phyloP scores from a whole-genome alignment of 2,888 invertebrate genomes.

The Diarsia brunnea region DNA sequence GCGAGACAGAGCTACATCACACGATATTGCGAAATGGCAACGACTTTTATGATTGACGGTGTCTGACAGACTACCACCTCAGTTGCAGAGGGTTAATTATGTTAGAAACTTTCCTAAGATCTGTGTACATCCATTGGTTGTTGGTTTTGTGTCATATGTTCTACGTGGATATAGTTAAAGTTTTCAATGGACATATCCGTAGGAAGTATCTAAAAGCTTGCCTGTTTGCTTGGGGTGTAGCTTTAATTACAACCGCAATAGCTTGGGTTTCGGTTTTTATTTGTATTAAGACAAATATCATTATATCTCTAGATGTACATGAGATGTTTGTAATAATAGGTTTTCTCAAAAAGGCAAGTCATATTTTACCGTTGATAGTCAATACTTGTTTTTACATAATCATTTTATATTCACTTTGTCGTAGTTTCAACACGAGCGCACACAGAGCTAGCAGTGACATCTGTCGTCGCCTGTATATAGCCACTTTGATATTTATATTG shows the following conservation, averaged over 20 bases:
- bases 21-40: too few relatives aligned
- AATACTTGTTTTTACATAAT: slow-evolving; percentile 9
- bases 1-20: too few relatives aligned
- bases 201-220: slow-evolving; percentile 3
- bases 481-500: not conserved
- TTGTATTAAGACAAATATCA: not conserved
- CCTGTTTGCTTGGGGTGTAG: slow-evolving; percentile 8
- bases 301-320: not conserved
- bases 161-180: not conserved
- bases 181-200: slow-evolving; percentile 2
- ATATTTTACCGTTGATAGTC: slow-evolving; percentile 5
- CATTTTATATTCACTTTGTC: slow-evolving; percentile 10
- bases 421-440: not conserved
- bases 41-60: too few relatives aligned
- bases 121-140: slow-evolving; percentile 20
- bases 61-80: too few relatives aligned
- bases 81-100: too few relatives aligned
- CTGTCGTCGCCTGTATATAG: not conserved
- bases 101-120: not conserved
- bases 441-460: not conserved
- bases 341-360: not conserved
- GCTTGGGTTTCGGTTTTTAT: not conserved
- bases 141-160: slow-evolving; percentile 11
- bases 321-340: too few relatives aligned
- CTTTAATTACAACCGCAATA: not conserved